These are phyloP conservation scores for Heteromurus nitidus DNA, from an alignment of 2,888 invertebrate species.

Conservation along the genomic window DNA sequence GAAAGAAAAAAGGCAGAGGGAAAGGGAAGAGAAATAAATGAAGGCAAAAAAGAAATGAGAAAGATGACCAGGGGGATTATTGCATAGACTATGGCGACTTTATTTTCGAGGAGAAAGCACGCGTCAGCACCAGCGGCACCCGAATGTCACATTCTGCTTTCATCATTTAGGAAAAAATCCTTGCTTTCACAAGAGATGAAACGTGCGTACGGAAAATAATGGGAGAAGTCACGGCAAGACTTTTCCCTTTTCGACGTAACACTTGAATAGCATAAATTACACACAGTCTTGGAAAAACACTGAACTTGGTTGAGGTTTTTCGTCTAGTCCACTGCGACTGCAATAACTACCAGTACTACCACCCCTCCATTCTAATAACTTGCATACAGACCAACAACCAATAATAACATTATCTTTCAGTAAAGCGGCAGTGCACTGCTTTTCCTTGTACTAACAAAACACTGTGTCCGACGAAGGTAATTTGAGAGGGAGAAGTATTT, in stretches of 20 bases:
- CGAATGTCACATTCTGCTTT: slow-evolving; percentile 45
- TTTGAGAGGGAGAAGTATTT: too few relatives aligned
- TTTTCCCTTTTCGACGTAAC: too few relatives aligned
- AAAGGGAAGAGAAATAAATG: slow-evolving; percentile 39
- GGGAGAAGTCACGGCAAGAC: too few relatives aligned
- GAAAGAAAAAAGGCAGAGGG: slow-evolving; percentile 2
- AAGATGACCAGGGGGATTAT: slow-evolving; percentile 62
- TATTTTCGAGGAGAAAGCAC: background rate
- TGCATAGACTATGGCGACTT: slow-evolving; percentile 8
- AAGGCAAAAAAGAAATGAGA: slow-evolving; percentile 14
- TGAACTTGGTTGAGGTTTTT: background rate
- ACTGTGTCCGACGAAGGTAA: too few relatives aligned
- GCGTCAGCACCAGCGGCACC: slow-evolving; percentile 11
- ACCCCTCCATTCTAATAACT: too few relatives aligned
- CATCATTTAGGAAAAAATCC: too few relatives aligned
- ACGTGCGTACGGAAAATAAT: background rate
- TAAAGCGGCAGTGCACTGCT: background rate
- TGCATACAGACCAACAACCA: too few relatives aligned
- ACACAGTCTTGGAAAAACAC: background rate
- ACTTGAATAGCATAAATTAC: slow-evolving; percentile 50
- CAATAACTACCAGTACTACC: too few relatives aligned
- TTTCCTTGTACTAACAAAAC: background rate
- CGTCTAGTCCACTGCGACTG: background rate
- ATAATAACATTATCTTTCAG: too few relatives aligned
- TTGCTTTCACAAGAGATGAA: too few relatives aligned